Base-by-base conservation (phyloP, 2,113 vertebrate species). In the Bos javanicus region DNA sequence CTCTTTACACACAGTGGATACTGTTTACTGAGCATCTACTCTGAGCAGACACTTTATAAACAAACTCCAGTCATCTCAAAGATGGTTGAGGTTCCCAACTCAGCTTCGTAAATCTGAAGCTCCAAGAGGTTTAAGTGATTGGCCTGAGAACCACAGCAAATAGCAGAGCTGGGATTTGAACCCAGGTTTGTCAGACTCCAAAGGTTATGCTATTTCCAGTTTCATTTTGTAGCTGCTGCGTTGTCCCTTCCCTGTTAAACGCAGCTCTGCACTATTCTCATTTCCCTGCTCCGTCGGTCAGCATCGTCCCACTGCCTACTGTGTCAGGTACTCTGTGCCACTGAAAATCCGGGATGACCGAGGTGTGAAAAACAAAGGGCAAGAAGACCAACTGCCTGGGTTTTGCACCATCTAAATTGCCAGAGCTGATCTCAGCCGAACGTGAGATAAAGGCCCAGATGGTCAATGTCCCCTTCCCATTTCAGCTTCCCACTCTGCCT, bases 311-410 rank as follows among this genome's bases (percentile, higher is more conserved):
- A 48, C n/a, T 6, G 30, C 5, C 46, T 16, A 26, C 43, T 50
- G 14, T 15, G 13, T 50, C 28, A 46, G 30, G 25, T 14, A 30
- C 23, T 54, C 1, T 50, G 36, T 33, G 46, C 60, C 15, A 3
- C 0, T 0, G 6, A 57, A n/a, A 11, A 28, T 36, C 85, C 28
- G 5, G 36, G 26, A 23, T 23, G 6, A 43, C 14, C 4, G 43
- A 43, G 50, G n/a, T 1, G 0, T 23, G 19, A 28, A 9, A 0
- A 1, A 19, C 46, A 36, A 52, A 36, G 3, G 74, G 10, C 16
- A 59, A 57, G 80, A 85, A 48, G 39, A 30, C 28, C 74, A 64
- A 8, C 64, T 39, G 28, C 30, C 23, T 33, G 26, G 57, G 36
- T 11, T 9, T 0, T 23, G 43, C 23, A 67, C 62, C 86, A 67